Conservation (phyloP, 2,888 invertebrate species). For the Eumerus sabulonum region DNA sequence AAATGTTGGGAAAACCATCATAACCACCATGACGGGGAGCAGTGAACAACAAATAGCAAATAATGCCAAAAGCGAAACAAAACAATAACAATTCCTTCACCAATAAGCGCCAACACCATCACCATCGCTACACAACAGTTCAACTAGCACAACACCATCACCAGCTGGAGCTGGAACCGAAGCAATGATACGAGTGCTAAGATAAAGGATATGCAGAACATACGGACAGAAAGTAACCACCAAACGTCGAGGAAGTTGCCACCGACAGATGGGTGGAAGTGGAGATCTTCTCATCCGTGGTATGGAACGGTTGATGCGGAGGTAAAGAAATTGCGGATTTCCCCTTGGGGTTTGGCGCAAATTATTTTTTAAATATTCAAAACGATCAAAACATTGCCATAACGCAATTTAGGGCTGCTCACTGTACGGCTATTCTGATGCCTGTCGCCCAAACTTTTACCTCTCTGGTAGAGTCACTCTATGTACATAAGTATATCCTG, state of each 20-base stretch:
- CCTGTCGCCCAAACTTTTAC: constrained; percentile 14
- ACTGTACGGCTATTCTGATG: constrained; percentile 60
- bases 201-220: constrained; percentile 62
- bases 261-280: constrained; percentile 14
- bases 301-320: not conserved
- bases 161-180: constrained; percentile 11
- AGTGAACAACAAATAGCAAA: constrained; percentile 65
- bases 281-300: not conserved
- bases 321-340: constrained; percentile 63
- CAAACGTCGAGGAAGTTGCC: too few relatives aligned
- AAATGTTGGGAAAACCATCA: constrained; percentile 56
- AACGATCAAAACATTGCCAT: constrained; percentile 70
- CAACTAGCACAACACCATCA: constrained; percentile 16
- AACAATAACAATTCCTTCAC: constrained; percentile 58
- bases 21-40: constrained; percentile 53
- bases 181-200: constrained; percentile 28
- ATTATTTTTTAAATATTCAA: constrained; percentile 72
- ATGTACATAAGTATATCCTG: constrained; percentile 19
- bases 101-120: constrained; percentile 59
- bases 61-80: constrained; percentile 68
- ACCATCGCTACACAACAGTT: constrained; percentile 40
- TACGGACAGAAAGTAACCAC: constrained; percentile 59
- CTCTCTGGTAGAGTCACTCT: not conserved
- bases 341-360: constrained; percentile 69
- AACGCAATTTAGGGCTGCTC: constrained; percentile 69